Evolutionary conservation across 2,888 invertebrate genomes (phyloP), one percentile per base, ranked within the genome.

Genomic region (Clanis bilineata): DNA sequence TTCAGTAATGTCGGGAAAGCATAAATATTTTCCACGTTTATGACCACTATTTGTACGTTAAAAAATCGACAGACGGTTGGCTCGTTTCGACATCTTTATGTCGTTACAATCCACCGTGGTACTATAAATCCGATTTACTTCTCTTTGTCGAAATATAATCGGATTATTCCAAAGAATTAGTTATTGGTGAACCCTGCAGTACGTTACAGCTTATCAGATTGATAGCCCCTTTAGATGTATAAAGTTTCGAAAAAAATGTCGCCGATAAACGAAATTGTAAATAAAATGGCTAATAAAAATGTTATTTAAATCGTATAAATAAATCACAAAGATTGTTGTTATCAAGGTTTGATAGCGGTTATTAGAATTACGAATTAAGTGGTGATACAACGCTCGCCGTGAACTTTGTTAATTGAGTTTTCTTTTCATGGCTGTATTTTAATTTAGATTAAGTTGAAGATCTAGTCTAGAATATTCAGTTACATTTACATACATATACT

Each of bases 121-220:
- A 32, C 28, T 47, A 28, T 9, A 32, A 51, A 51, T 15, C 51
- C 32, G 51, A 51, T 59, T 61, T 64, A 62, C 61, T 44, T 51
- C 74, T 82, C 78, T 78, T 82, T 83, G 76, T 76, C 68, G 67
- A 62, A 59, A 62, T 62, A 67, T 82, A 86, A 85, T 82, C 80
- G 76, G 83, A 82, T 86, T 83, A 82, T 73, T 76, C 66, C 71
- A 74, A 79, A 77, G 76, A 62, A 65, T 62, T 76, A 79, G 77
- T 78, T 82, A 81, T 76, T 70, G 32, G 47, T 56, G 56, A 18
- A 28, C 51, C 51, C 51, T 18, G 32, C 51, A 32, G 18, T 51
- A 32, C 32, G 10, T 51, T 56, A 57, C 47, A 10, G 51, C 28
- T 51, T 51, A 51, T 51, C 51, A 51, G 51, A 32, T 51, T 51